A percentile compares a stretch with the other conserved stretches of the same genome.
phyloP scores from a whole-genome alignment of 2,113 vertebrate genomes.

The Perccottus glenii region DNA sequence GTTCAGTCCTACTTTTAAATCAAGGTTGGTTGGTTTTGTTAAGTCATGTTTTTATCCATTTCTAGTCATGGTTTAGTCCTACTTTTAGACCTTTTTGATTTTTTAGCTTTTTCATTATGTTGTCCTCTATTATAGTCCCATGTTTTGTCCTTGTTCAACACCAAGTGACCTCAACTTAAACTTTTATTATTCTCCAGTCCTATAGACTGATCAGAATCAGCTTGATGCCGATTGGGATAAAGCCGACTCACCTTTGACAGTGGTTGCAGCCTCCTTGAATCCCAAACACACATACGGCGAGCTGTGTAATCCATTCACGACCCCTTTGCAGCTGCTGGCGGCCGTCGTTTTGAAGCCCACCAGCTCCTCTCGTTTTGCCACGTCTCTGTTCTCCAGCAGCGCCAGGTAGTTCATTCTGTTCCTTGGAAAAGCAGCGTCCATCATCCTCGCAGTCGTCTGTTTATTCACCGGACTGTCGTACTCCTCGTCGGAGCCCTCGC shows the following conservation, averaged over 20 bases:
- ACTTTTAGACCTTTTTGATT: too few species aligned
- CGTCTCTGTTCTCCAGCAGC: constrained; percentile 86
- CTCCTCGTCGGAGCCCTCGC: constrained; percentile 83
- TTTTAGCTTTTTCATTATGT: too few species aligned
- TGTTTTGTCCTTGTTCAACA: too few species aligned
- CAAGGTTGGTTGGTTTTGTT: too few species aligned
- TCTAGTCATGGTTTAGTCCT: too few species aligned
- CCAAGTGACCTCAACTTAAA: too few species aligned
- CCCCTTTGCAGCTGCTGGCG: constrained; percentile 84
- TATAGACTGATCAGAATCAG: too few species aligned
- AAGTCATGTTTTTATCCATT: too few species aligned
- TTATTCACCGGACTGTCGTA: constrained; percentile 84
- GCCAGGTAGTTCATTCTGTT: constrained; percentile 94
- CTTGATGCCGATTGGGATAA: background rate
- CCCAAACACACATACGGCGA: constrained; percentile 89
- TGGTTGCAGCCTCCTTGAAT: constrained; percentile 89
- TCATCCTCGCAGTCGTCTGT: constrained; percentile 86
- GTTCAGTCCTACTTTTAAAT: too few species aligned
- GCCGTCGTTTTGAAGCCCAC: constrained; percentile 78
- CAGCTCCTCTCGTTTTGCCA: constrained; percentile 75
- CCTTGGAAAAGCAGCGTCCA: too few species aligned
- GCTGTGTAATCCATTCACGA: constrained; percentile 81
- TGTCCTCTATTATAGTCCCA: too few species aligned
- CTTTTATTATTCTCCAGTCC: too few species aligned
- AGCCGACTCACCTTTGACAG: constrained; percentile 89